Evolutionary conservation across 2,888 invertebrate genomes (phyloP).

Genomic region (Mycogona germanica): DNA sequence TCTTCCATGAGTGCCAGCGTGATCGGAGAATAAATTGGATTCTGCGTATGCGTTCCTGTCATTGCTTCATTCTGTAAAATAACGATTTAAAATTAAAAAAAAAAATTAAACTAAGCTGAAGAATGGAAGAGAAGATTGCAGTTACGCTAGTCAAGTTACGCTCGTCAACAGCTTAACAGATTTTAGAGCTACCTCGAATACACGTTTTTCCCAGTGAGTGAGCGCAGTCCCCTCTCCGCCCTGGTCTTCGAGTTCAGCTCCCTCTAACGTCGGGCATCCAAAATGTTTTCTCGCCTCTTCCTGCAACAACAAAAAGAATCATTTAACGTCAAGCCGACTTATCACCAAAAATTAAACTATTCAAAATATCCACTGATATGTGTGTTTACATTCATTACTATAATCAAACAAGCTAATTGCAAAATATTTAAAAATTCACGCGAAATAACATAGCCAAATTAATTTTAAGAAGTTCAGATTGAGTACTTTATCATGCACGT

Average conservation of each 20-base stretch:
- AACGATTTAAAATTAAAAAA: conserved; percentile 11
- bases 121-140: conserved; percentile 1
- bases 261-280: conserved; percentile 73
- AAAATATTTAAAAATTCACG: too few relatives aligned
- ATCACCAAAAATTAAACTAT: too few relatives aligned
- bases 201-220: conserved; percentile 98
- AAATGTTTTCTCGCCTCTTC: conserved; percentile 80
- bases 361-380: too few relatives aligned
- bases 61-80: conserved; percentile 83
- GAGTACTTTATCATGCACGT: too few relatives aligned
- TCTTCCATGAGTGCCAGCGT: conserved; percentile 96
- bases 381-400: too few relatives aligned
- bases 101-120: not conserved
- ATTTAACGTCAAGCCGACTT: too few relatives aligned
- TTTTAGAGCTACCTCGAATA: conserved; percentile 97
- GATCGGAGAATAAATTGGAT: conserved; percentile 89
- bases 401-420: too few relatives aligned
- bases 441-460: too few relatives aligned
- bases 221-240: conserved; percentile 93
- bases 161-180: too few relatives aligned
- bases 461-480: too few relatives aligned
- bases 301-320: too few relatives aligned
- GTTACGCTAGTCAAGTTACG: not conserved
- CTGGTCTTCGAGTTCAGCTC: conserved; percentile 96
- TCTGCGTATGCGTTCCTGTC: conserved; percentile 98